Evolutionary conservation across 2,888 invertebrate genomes (phyloP).

Genomic region (Limnephilus auricula): DNA sequence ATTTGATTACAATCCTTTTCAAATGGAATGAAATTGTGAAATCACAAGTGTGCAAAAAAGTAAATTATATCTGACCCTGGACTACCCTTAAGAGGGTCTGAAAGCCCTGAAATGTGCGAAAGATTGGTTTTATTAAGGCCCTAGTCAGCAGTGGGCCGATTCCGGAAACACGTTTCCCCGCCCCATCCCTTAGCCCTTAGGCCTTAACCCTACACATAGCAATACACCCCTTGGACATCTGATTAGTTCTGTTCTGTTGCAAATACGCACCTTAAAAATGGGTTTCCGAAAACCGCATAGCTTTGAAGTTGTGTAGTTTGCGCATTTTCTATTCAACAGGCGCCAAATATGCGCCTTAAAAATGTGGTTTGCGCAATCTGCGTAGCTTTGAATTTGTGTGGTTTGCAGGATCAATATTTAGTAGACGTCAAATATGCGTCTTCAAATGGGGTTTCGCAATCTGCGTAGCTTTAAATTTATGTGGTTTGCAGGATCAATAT

Average conservation of each 20-base stretch:
- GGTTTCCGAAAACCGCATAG: too few relatives aligned
- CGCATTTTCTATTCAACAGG: too few relatives aligned
- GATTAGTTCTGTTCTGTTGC: not conserved
- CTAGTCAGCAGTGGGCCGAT: constrained; percentile 31
- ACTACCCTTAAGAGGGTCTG: constrained; percentile 27
- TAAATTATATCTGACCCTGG: constrained; percentile 37
- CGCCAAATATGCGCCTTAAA: too few relatives aligned
- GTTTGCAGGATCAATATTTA: too few relatives aligned
- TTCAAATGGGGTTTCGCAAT: too few relatives aligned
- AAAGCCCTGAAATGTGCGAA: constrained; percentile 39
- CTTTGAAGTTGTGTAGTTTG: too few relatives aligned
- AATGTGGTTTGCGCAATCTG: too few relatives aligned
- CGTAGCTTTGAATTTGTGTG: too few relatives aligned
- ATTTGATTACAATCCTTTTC: constrained; percentile 19
- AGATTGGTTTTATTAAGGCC: constrained; percentile 47
- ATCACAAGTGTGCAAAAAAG: not conserved
- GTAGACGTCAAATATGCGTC: too few relatives aligned
- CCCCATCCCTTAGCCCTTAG: not conserved
- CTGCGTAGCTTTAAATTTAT: too few relatives aligned
- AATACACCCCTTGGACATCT: not conserved
- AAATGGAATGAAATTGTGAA: not conserved
- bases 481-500: too few relatives aligned
- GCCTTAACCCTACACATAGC: not conserved
- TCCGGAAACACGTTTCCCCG: constrained; percentile 12
- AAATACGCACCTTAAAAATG: too few relatives aligned